A percentile compares a stretch with the other conserved stretches of the same genome.
phyloP scores from a whole-genome alignment of 1,140 invertebrate species.

The Zaprionus inermis region DNA sequence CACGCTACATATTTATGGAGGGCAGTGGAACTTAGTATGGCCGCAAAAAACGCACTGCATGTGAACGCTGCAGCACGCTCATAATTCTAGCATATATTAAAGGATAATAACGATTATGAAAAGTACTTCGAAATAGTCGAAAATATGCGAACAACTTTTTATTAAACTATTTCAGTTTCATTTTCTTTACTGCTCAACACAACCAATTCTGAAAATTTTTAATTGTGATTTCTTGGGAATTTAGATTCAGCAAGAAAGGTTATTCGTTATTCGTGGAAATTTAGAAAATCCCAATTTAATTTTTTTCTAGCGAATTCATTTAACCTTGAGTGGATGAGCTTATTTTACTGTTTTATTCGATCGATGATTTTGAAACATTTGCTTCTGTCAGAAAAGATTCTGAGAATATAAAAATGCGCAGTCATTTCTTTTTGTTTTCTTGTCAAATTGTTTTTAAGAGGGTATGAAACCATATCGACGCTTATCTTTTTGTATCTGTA shows the following conservation, averaged over 20 bases:
- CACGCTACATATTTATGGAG: slow-evolving; percentile 26
- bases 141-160: neutral
- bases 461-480: neutral
- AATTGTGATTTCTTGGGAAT: too few relatives aligned
- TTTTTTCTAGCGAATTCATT: too few relatives aligned
- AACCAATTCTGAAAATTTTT: too few relatives aligned
- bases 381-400: neutral
- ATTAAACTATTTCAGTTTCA: neutral
- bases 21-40: neutral
- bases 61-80: neutral
- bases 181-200: neutral
- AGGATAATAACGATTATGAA: neutral
- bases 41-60: neutral
- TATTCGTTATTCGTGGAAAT: too few relatives aligned
- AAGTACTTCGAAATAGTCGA: neutral
- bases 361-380: neutral
- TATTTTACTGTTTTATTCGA: neutral
- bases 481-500: neutral
- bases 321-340: neutral
- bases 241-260: too few relatives aligned
- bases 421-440: neutral
- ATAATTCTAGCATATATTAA: neutral
- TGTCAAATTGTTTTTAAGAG: too few relatives aligned
- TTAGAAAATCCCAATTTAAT: too few relatives aligned
- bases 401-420: neutral